Percentiles rank a stretch among this genome's conserved stretches.
Conservation (phyloP, 1,140 invertebrate genomes). For the Muscidifurax raptorellus region DNA sequence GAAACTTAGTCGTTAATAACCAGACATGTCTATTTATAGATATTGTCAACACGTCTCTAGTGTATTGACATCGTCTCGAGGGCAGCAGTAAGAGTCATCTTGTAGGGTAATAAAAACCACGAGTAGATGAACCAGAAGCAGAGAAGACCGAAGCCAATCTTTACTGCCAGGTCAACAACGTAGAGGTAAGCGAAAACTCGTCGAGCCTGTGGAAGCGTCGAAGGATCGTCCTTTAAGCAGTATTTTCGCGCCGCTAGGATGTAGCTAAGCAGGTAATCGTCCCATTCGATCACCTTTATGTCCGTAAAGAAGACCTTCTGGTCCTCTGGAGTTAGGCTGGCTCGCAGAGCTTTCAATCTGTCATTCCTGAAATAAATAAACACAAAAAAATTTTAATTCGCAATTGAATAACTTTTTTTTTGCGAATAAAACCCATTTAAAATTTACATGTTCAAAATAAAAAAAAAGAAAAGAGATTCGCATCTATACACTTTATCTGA, state of each 20-base stretch:
- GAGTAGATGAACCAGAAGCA: constrained; percentile 64
- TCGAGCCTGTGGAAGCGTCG: constrained; percentile 83
- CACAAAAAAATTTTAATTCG: background rate
- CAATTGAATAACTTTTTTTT: too few species aligned
- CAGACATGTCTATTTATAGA: background rate
- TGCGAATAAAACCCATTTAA: too few species aligned
- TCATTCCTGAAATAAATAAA: constrained; percentile 76
- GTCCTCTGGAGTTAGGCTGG: constrained; percentile 78
- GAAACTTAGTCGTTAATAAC: too few species aligned
- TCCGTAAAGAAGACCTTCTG: constrained; percentile 78
- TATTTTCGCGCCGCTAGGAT: constrained; percentile 84
- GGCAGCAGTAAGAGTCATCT: constrained; percentile 50
- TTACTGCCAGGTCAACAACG: constrained; percentile 62
- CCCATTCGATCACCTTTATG: constrained; percentile 80
- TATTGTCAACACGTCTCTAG: background rate
- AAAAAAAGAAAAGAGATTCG: background rate
- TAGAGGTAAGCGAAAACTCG: constrained; percentile 70
- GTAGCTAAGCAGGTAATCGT: constrained; percentile 82
- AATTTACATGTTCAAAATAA: too few species aligned
- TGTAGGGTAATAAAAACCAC: constrained; percentile 56
- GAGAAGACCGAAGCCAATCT: constrained; percentile 57
- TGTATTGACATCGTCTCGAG: constrained; percentile 3
- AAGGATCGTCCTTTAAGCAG: constrained; percentile 85
- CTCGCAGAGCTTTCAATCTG: constrained; percentile 79
- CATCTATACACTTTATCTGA: background rate